A percentile compares a stretch with the other conserved stretches of the same genome.
Conservation (phyloP, 2,797 vertebrate genomes). For the Toxotes lorentzi region DNA sequence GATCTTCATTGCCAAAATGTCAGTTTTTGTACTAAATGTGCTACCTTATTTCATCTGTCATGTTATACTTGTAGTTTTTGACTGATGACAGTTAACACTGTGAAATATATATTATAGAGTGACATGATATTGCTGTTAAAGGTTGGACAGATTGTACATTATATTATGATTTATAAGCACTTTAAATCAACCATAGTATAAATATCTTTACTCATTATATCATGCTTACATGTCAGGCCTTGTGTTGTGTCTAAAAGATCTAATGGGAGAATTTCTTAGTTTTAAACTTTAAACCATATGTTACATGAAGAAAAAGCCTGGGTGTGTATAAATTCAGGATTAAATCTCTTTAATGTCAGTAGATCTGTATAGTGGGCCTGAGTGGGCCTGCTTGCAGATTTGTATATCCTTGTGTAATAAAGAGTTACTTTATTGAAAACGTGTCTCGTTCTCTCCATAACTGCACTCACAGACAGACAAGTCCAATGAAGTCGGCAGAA, state of each 20-base stretch:
- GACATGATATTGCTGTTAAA: slow-evolving; percentile 55
- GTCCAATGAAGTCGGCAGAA: neutral
- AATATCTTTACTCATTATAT: slow-evolving; percentile 49
- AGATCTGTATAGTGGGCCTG: slow-evolving; percentile 48
- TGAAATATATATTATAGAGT: slow-evolving; percentile 70
- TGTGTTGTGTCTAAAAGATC: slow-evolving; percentile 41
- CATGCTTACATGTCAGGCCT: slow-evolving; percentile 44
- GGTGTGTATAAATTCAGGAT: slow-evolving; percentile 48
- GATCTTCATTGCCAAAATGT: slow-evolving; percentile 49
- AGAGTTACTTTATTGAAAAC: slow-evolving; percentile 65
- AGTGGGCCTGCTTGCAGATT: slow-evolving; percentile 57
- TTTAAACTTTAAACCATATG: slow-evolving; percentile 41
- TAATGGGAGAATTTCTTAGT: slow-evolving; percentile 49
- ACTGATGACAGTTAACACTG: slow-evolving; percentile 76
- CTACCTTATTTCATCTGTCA: slow-evolving; percentile 36
- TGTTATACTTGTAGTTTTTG: slow-evolving; percentile 69
- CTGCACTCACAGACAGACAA: slow-evolving; percentile 11
- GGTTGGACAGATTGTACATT: slow-evolving; percentile 43
- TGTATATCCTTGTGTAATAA: slow-evolving; percentile 79
- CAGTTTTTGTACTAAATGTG: slow-evolving; percentile 62
- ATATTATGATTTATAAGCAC: slow-evolving; percentile 71
- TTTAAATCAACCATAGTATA: slow-evolving; percentile 67
- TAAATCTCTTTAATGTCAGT: slow-evolving; percentile 51
- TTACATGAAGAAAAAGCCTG: slow-evolving; percentile 6
- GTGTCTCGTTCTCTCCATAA: slow-evolving; percentile 34